Percentiles rank a stretch among this genome's conserved stretches.
Conservation (phyloP, 1,140 invertebrate species). For the Drosophila equinoxialis region DNA sequence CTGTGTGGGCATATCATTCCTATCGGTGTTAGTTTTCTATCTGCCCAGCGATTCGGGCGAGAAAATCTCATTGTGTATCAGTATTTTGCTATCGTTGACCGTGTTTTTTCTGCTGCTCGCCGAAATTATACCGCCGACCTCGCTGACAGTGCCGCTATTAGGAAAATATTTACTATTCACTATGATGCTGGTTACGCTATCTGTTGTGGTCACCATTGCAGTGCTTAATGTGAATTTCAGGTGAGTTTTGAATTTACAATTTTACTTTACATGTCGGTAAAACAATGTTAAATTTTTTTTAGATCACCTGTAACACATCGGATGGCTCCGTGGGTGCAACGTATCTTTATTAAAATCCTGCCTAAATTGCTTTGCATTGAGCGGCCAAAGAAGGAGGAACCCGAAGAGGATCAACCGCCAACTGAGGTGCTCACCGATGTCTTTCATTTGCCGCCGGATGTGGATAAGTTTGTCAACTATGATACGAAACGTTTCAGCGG, state of each 20-base stretch:
- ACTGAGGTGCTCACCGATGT: constrained; percentile 88
- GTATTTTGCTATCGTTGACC: constrained; percentile 98
- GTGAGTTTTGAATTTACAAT: constrained; percentile 38
- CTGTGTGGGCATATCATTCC: constrained; percentile 97
- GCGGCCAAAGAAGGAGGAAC: constrained; percentile 89
- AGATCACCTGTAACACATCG: constrained; percentile 97
- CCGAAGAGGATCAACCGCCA: constrained; percentile 87
- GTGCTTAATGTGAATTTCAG: constrained; percentile 99
- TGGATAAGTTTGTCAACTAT: constrained; percentile 88
- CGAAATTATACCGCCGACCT: constrained; percentile 99
- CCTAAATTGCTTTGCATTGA: constrained; percentile 93
- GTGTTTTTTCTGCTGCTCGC: constrained; percentile 99
- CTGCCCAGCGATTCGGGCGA: constrained; percentile 98
- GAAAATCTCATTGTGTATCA: constrained; percentile 98
- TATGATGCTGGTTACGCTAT: constrained; percentile 99
- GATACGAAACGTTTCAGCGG: constrained; percentile 87
- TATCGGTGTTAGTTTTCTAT: constrained; percentile 99
- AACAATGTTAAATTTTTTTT: too few relatives aligned
- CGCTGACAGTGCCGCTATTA: constrained; percentile 97
- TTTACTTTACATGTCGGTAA: too few relatives aligned
- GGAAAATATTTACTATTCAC: constrained; percentile 99
- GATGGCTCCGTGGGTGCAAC: constrained; percentile 95
- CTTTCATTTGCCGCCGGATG: constrained; percentile 88
- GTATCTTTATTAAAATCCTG: constrained; percentile 94
- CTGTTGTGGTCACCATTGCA: constrained; percentile 98